phyloP scores from a whole-genome alignment of 2,113 vertebrate genomes.

The Lepus americanus region DNA sequence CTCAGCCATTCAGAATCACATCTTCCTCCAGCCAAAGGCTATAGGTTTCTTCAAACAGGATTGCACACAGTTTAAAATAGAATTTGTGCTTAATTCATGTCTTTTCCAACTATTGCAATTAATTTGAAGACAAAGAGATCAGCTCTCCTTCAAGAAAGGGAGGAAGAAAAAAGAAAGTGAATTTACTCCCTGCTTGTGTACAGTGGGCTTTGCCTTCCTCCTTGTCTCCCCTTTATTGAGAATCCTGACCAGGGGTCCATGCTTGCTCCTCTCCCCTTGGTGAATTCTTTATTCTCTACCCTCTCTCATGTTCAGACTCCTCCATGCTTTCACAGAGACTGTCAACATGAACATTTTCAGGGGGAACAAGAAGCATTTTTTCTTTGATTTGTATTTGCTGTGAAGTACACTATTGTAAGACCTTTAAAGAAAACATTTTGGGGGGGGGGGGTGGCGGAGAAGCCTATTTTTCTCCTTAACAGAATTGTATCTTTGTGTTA shows the following conservation, averaged over 20 bases:
- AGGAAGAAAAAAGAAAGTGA: background rate
- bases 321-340: constrained; percentile 37
- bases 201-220: background rate
- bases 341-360: constrained; percentile 26
- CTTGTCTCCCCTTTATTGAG: background rate
- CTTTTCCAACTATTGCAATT: constrained; percentile 62
- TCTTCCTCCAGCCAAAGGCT: background rate
- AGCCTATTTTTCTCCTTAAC: background rate
- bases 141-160: constrained; percentile 58
- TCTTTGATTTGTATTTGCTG: constrained; percentile 25
- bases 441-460: background rate
- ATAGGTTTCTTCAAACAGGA: background rate
- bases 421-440: constrained; percentile 22
- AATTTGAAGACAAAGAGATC: constrained; percentile 64
- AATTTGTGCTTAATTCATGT: constrained; percentile 57
- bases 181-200: background rate
- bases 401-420: background rate
- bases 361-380: constrained; percentile 21
- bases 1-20: constrained; percentile 34
- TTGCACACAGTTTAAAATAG: constrained; percentile 54
- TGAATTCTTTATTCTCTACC: constrained; percentile 46
- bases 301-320: constrained; percentile 40
- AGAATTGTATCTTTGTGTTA: constrained; percentile 5
- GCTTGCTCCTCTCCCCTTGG: background rate
- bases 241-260: background rate